A percentile compares a stretch with the other conserved stretches of the same genome.
Evolutionary conservation across 2,888 invertebrate species (phyloP).

Genomic region (Erynnis tages): DNA sequence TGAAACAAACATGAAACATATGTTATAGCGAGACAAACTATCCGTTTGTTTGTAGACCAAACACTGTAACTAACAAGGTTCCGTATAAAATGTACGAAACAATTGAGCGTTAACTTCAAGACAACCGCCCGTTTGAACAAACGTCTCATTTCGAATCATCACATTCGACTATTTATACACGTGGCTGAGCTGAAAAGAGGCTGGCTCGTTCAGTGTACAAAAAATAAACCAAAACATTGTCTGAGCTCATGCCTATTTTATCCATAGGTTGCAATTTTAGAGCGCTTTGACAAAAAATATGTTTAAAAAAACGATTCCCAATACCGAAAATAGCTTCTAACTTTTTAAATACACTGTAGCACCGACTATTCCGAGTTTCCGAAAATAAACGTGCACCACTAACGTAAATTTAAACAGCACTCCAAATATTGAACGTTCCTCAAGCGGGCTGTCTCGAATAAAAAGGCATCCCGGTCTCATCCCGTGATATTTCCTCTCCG

Average conservation of each 20-base stretch:
- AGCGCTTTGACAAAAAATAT: too few relatives aligned
- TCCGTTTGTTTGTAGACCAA: constrained; percentile 13
- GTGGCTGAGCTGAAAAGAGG: too few relatives aligned
- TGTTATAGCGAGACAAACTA: too few relatives aligned
- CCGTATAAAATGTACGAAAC: constrained; percentile 14
- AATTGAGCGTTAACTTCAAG: constrained; percentile 11
- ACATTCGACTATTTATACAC: constrained; percentile 27
- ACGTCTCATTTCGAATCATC: constrained; percentile 37
- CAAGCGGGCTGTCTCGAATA: not conserved
- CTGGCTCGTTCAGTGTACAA: too few relatives aligned
- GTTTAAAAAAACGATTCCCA: not conserved
- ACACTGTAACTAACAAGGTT: constrained; percentile 17
- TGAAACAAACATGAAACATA: constrained; percentile 3
- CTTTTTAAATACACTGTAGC: not conserved
- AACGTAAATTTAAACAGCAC: constrained; percentile 11
- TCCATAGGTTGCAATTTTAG: too few relatives aligned
- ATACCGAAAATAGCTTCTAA: not conserved
- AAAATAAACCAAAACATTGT: too few relatives aligned
- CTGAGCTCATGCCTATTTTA: too few relatives aligned
- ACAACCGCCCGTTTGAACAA: constrained; percentile 24
- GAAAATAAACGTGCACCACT: constrained; percentile 3
- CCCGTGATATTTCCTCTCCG: constrained; percentile 11
- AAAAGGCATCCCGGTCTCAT: not conserved
- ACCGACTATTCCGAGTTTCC: not conserved
- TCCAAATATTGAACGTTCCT: constrained; percentile 18